Percentiles rank a stretch among this genome's conserved stretches.
Conservation (phyloP, 2,797 vertebrate genomes). For the Heteromormyrus szaboi region DNA sequence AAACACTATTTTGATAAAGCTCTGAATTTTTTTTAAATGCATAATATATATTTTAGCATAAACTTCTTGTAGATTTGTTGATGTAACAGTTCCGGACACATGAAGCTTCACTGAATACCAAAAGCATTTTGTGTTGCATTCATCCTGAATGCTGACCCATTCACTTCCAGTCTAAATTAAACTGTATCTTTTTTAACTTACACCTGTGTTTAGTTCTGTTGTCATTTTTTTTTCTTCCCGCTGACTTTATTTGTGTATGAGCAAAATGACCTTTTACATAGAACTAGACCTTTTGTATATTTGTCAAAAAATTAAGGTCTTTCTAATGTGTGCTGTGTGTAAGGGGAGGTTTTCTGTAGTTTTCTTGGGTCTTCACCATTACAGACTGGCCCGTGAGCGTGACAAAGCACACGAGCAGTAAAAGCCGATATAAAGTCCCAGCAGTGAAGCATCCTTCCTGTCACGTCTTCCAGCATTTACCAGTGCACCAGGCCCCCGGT, state of each 20-base stretch:
- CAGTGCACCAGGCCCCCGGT: neutral
- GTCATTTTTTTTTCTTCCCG: neutral
- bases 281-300: neutral
- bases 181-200: neutral
- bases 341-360: neutral
- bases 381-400: neutral
- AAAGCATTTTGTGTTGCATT: neutral
- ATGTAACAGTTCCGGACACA: neutral
- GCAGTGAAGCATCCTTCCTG: neutral
- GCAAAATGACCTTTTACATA: neutral
- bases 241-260: neutral
- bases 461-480: neutral
- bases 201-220: neutral
- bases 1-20: neutral
- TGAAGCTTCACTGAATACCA: neutral
- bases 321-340: neutral
- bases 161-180: neutral
- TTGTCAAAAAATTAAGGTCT: neutral
- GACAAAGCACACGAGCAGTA: neutral
- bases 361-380: neutral
- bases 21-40: constrained; percentile 9
- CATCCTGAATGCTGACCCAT: neutral
- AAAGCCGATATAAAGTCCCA: neutral
- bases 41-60: constrained; percentile 10
- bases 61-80: neutral